Percentiles rank a stretch among this genome's conserved stretches.
Evolutionary conservation across 2,797 vertebrate species (phyloP).

Genomic region (Thaleichthys pacificus): DNA sequence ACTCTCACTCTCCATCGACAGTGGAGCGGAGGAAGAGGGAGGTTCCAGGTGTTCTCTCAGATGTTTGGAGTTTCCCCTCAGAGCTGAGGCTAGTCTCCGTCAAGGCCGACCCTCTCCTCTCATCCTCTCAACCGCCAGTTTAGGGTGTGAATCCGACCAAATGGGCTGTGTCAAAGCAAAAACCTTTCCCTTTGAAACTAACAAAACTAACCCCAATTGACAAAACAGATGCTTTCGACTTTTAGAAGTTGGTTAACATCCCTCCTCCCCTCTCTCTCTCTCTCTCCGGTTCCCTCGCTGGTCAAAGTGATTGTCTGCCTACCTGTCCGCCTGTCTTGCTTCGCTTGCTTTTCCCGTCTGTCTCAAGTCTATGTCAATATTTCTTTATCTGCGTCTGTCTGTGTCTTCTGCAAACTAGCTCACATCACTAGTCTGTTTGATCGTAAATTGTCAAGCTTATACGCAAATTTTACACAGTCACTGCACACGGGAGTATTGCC

Average conservation of each 20-base stretch:
- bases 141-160: neutral
- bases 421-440: slow-evolving; percentile 61
- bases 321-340: slow-evolving; percentile 62
- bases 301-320: slow-evolving; percentile 62
- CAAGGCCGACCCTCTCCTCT: slow-evolving; percentile 28
- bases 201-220: slow-evolving; percentile 62
- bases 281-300: slow-evolving; percentile 63
- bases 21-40: slow-evolving; percentile 63
- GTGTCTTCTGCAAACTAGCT: slow-evolving; percentile 64
- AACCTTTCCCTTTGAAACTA: slow-evolving; percentile 54
- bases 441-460: slow-evolving; percentile 57
- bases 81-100: slow-evolving; percentile 26
- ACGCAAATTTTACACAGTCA: slow-evolving; percentile 23
- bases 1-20: slow-evolving; percentile 57
- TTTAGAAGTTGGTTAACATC: slow-evolving; percentile 8
- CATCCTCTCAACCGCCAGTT: slow-evolving; percentile 54
- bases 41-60: slow-evolving; percentile 44
- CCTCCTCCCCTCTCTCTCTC: slow-evolving; percentile 25
- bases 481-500: neutral
- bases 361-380: slow-evolving; percentile 44
- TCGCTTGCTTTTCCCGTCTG: slow-evolving; percentile 62
- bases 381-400: slow-evolving; percentile 65
- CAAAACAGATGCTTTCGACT: slow-evolving; percentile 38
- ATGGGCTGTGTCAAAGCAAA: too few relatives aligned
- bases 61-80: slow-evolving; percentile 12